Percentiles rank a stretch among this genome's conserved stretches.
These are phyloP conservation scores for Habropoda laboriosa DNA, from an alignment of 1,140 invertebrate species.

Conservation along the genomic window DNA sequence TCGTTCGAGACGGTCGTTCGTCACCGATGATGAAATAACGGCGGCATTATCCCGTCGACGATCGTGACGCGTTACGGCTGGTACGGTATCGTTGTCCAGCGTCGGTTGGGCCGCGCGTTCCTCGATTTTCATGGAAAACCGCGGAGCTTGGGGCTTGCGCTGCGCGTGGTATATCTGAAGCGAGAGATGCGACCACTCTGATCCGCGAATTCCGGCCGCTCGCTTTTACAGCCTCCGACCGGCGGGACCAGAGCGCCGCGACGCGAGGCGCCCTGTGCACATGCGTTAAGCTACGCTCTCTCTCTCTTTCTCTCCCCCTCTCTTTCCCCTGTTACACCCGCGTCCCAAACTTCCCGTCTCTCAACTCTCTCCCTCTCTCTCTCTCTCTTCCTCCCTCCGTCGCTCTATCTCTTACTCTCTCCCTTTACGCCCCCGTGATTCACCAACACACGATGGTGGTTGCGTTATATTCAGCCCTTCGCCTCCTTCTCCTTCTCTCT, in stretches of 20 bases:
- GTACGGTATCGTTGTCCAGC: conserved; percentile 55
- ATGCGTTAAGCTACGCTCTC: conserved; percentile 77
- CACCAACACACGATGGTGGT: conserved; percentile 70
- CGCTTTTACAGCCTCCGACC: conserved; percentile 78
- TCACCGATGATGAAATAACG: conserved; percentile 53
- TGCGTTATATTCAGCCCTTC: conserved; percentile 52
- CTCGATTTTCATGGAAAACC: conserved; percentile 65
- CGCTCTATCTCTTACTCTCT: too few relatives aligned
- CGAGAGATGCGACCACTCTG: conserved; percentile 80
- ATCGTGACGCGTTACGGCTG: conserved; percentile 31
- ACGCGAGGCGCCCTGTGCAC: conserved; percentile 81
- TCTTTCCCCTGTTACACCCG: conserved; percentile 62
- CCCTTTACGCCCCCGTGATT: conserved; percentile 73
- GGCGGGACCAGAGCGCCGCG: conserved; percentile 78
- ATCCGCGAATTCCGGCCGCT: conserved; percentile 79
- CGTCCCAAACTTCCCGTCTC: conserved; percentile 51
- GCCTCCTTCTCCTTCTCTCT: conserved; percentile 37
- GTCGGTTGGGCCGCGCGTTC: conserved; percentile 58
- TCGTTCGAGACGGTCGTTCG: conserved; percentile 45
- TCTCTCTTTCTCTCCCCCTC: conserved; percentile 56
- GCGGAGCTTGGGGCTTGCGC: conserved; percentile 57
- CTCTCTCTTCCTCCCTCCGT: too few relatives aligned
- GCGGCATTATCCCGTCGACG: conserved; percentile 46
- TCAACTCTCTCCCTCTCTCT: conserved; percentile 36
- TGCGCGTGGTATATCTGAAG: conserved; percentile 71